Base-by-base conservation (phyloP, 2,113 vertebrate genomes). In the Campylomormyrus numenius region DNA sequence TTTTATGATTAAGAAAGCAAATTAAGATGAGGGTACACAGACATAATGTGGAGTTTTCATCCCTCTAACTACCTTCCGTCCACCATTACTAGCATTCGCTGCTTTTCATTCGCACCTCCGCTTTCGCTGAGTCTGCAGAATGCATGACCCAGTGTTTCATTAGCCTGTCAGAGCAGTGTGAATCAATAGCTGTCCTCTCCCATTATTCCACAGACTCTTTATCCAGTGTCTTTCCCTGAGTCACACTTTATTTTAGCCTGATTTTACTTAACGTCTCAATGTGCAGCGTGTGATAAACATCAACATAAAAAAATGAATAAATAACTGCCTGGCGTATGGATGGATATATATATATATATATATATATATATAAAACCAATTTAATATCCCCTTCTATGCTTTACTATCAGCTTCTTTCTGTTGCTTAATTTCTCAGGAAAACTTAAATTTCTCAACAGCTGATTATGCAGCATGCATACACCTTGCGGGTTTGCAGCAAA, bases 171-270 rank as follows among this genome's bases (percentile, higher is more conserved):
- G 50, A 88, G 91, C 88, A 8, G 53, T 74, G 86, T 87, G 88
- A 91, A 95, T 95, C 94, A 91, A 94, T 95, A 94, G 85, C 92
- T 92, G 92, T 93, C 92, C 92, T 93, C 93, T 90, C 87, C 87
- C 89, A 89, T 94, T 93, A 90, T 84, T 92, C 88, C 27, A 49
- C 91, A 56, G 86, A 85, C 87, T 91, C 90, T 89, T 90, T 91
- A 93, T 90, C 92, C 92, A 91, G 90, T 93, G 77, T 93, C 88
- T 92, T 93, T 94, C 92, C 92, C 74, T 53, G 46, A 93, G 92
- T 94, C 93, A 92, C 92, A 92, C 93, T 94, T 95, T 94, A 94
- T 95, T 92, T 93, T 92, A 92, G 77, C 86, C 92, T 88, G 91
- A 90, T 90, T 91, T 93, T 87, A 89, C 92, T 93, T 92, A 93